Percentiles rank a stretch among this genome's conserved stretches.
These are phyloP conservation scores for Micromys minutus DNA, from an alignment of 2,113 vertebrate genomes.

Conservation along the genomic window DNA sequence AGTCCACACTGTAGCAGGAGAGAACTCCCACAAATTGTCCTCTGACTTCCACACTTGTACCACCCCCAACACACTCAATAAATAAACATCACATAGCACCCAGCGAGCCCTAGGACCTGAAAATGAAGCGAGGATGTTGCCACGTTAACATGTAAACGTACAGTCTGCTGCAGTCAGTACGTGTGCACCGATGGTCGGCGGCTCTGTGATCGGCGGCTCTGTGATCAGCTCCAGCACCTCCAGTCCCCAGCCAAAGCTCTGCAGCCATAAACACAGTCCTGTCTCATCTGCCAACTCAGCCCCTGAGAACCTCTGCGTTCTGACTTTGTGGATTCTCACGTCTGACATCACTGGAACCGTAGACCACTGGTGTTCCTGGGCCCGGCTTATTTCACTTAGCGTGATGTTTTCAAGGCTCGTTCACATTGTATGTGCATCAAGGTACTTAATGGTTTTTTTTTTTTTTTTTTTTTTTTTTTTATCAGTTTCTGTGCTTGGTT, in stretches of 20 bases:
- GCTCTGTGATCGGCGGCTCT: not conserved
- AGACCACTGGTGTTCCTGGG: not conserved
- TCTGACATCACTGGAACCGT: not conserved
- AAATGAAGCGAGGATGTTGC: not conserved
- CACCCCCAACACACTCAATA: not conserved
- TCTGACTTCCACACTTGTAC: not conserved
- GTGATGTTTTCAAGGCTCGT: not conserved
- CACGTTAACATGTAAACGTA: not conserved
- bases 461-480: no score
- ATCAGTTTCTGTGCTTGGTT: not conserved
- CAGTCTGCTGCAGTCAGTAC: not conserved
- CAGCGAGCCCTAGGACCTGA: not conserved
- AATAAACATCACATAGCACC: not conserved
- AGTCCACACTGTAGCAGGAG: not conserved
- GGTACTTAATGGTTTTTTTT: no score
- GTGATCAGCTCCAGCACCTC: not conserved
- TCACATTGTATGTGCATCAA: not conserved
- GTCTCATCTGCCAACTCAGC: no score
- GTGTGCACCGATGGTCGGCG: not conserved
- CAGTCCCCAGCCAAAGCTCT: not conserved
- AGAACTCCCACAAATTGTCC: not conserved
- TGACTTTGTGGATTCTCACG: not conserved
- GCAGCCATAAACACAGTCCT: not conserved
- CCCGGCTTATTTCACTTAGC: slow-evolving; percentile 11
- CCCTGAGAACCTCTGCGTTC: not conserved